Conservation (phyloP, 2,113 vertebrate species). For the Neolamprologus ventralis region DNA sequence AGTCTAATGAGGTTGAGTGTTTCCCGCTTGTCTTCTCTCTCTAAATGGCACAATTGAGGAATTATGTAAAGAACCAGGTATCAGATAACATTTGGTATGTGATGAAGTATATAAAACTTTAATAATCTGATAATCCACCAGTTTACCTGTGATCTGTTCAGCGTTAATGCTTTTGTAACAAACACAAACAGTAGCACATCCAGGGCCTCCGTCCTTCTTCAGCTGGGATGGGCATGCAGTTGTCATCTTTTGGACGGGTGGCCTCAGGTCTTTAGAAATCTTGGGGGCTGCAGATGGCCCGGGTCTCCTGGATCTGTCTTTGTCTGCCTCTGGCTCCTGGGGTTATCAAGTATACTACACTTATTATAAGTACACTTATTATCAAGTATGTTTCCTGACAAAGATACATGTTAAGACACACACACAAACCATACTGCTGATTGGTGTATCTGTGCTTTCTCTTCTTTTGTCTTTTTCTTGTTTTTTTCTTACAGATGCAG, state of each 20-base stretch:
- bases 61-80: background rate
- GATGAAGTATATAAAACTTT: background rate
- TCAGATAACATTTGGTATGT: background rate
- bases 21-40: slow-evolving; percentile 16
- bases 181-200: background rate
- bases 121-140: background rate
- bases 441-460: background rate
- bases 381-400: background rate
- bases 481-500: background rate
- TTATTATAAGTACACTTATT: background rate
- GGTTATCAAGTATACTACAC: background rate
- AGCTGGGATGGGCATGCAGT: background rate
- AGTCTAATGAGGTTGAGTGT: slow-evolving; percentile 48
- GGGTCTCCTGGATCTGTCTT: background rate
- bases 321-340: background rate
- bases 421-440: background rate
- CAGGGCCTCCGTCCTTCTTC: background rate
- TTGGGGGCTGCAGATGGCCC: background rate
- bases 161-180: background rate
- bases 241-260: background rate
- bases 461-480: background rate
- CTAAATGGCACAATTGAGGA: slow-evolving; percentile 1
- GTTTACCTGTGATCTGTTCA: background rate
- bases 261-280: background rate
- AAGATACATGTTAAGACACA: background rate